Base-by-base conservation (phyloP, 2,888 invertebrate genomes). In the Iphiclides podalirius region DNA sequence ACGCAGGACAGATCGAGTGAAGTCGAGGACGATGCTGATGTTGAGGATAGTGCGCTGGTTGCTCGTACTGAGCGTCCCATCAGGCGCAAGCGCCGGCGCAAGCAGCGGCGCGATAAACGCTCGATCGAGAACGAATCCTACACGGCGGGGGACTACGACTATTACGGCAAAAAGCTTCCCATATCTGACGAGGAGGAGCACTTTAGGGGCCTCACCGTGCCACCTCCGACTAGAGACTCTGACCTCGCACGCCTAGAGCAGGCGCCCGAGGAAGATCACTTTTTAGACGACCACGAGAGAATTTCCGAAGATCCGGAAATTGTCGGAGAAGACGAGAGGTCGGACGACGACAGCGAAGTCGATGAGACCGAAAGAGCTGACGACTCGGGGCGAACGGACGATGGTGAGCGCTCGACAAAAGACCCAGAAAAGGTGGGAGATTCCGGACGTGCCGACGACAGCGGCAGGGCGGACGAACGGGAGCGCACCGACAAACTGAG, bases 181-280 rank as follows among this genome's bases (percentile, higher is more conserved):
- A 61, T 79, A 20, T 86, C 88, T 0, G 66, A 79, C 11, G 84
- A 87, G 56, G 88, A 89, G 53, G 63, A 77, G 45, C 71, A 66
- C 52, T 83, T 66, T 57, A 64, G 67, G 52, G 60, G 64, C 1
- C 58, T 84, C 17, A 79, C 75, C 0, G 58, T 80, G 2, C 83
- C 89, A 0, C 62, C 79, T 1, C 88, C 88, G 1, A 83, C 87
- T 0, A 57, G 63, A 23, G 78, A 86, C 54, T 63, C 75, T 0
- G 83, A 85, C 35, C 58, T 79, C 1, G 80, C 72, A 2, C 66
- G 83, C 1, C 63, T 79, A 35, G 79, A 86, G 48, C 53, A 62
- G 35, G 64, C 56, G 8, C 61, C 72, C 0, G 59, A 64, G 1
- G 50, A 63, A 14, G 65, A 70, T 0, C 59, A 75, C 51, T 81